phyloP scores from a whole-genome alignment of 2,888 invertebrate species.

The Diploptera punctata region DNA sequence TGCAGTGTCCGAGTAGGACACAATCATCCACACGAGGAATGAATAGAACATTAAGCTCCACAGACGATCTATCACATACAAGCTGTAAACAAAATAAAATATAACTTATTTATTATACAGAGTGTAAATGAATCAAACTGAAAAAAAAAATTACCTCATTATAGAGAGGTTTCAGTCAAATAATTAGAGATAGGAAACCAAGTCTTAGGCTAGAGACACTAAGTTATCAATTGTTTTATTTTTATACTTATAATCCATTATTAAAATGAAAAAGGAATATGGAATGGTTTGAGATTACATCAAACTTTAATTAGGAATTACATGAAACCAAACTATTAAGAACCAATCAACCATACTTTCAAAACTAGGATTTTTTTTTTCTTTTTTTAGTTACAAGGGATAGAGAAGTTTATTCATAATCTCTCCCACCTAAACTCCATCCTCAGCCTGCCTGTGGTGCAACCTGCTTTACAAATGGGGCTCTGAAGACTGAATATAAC shows the following conservation, averaged over 20 bases:
- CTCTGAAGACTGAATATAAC: too few species aligned
- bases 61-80: slow-evolving; percentile 35
- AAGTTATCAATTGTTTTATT: background rate
- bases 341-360: too few species aligned
- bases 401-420: too few species aligned
- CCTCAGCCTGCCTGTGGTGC: too few species aligned
- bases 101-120: background rate
- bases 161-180: background rate
- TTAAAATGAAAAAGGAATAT: background rate
- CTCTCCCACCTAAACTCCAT: too few species aligned
- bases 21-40: slow-evolving; percentile 20
- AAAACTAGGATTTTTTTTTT: too few species aligned
- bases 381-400: too few species aligned
- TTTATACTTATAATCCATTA: background rate
- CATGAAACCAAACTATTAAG: too few species aligned
- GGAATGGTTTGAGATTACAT: too few species aligned
- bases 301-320: too few species aligned
- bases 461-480: too few species aligned
- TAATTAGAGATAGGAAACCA: background rate
- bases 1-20: slow-evolving; percentile 33
- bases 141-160: background rate
- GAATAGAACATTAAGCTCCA: slow-evolving; percentile 30
- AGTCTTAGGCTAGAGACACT: background rate
- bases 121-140: background rate
- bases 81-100: slow-evolving; percentile 20